A percentile compares a stretch with the other conserved stretches of the same genome.
These are phyloP conservation scores for Campoplex nolae DNA, from an alignment of 2,888 invertebrate species.

Conservation along the genomic window DNA sequence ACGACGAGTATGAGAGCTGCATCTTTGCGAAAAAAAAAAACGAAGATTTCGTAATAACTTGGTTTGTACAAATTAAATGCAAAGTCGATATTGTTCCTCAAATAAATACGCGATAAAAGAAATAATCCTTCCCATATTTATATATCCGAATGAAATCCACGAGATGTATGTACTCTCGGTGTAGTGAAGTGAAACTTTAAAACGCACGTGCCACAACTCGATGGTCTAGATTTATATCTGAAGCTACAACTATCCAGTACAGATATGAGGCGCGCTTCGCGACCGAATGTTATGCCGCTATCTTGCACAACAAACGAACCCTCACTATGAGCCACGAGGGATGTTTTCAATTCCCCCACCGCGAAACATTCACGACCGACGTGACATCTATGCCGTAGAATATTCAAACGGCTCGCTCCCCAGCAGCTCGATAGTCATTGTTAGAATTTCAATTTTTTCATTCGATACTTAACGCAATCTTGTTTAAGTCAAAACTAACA, in stretches of 20 bases:
- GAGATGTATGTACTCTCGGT: too few species aligned
- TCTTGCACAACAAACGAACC: constrained; percentile 74
- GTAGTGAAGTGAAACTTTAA: neutral
- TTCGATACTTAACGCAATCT: neutral
- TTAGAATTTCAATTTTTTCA: constrained; percentile 2
- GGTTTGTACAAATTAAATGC: neutral
- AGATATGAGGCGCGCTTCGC: constrained; percentile 73
- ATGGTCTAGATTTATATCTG: constrained; percentile 58
- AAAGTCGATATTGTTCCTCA: neutral
- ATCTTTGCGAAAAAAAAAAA: neutral
- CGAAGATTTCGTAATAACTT: neutral
- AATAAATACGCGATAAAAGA: neutral
- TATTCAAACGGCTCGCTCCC: neutral
- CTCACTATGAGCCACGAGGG: constrained; percentile 70
- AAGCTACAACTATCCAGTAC: constrained; percentile 66
- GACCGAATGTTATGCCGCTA: constrained; percentile 73
- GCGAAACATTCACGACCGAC: constrained; percentile 5
- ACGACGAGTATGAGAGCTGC: neutral
- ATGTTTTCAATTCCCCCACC: constrained; percentile 60
- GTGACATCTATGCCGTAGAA: constrained; percentile 62
- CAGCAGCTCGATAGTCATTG: constrained; percentile 28
- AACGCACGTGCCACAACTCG: constrained; percentile 67
- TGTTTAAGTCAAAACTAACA: neutral
- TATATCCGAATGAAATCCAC: neutral
- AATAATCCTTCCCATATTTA: neutral